These are phyloP conservation scores for Pardalotus punctatus DNA, from an alignment of 2,113 vertebrate genomes.

Conservation along the genomic window DNA sequence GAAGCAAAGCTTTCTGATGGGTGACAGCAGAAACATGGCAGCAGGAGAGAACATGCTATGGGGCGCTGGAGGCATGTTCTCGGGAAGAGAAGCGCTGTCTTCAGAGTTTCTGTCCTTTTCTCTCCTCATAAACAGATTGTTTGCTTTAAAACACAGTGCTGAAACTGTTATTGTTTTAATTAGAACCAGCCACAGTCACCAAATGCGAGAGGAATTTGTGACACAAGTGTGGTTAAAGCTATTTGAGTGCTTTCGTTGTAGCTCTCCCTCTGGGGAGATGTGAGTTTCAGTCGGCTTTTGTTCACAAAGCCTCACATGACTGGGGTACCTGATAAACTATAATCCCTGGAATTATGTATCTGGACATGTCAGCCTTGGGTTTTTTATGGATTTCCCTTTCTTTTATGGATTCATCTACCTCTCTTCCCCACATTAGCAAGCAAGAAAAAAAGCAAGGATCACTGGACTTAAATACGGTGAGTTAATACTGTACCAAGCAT, in stretches of 20 bases:
- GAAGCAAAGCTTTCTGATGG: neutral
- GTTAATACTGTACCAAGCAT: neutral
- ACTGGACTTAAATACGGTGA: neutral
- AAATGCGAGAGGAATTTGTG: neutral
- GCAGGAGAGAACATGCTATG: neutral
- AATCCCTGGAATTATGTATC: neutral
- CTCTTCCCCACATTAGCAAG: neutral
- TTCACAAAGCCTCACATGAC: neutral
- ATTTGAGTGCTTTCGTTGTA: neutral
- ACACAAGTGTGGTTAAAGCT: constrained; percentile 22
- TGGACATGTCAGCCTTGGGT: neutral
- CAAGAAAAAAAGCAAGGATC: neutral
- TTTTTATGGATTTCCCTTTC: neutral
- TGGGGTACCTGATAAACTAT: neutral
- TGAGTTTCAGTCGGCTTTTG: neutral
- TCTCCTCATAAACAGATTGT: neutral
- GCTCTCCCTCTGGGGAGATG: neutral
- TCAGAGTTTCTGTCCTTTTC: neutral
- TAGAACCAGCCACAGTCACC: neutral
- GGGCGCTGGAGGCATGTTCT: neutral
- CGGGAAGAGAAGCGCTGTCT: neutral
- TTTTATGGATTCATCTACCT: neutral
- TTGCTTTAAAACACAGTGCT: neutral
- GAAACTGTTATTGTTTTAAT: neutral
- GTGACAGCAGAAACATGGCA: neutral